These are phyloP conservation scores for Trinorchestia longiramus DNA, from an alignment of 1,140 invertebrate species.

Conservation along the genomic window DNA sequence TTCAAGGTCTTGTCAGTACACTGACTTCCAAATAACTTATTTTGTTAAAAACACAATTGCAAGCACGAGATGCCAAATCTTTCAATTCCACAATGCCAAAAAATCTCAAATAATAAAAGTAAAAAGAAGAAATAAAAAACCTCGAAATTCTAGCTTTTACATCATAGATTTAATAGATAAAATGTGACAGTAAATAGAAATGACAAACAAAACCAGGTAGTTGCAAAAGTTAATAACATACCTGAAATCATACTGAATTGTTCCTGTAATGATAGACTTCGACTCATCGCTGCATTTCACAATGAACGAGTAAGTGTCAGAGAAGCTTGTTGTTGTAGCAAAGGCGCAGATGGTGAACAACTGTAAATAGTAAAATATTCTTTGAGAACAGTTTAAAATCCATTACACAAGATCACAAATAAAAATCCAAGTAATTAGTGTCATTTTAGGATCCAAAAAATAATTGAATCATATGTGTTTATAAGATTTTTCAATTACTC, in stretches of 20 bases:
- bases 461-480: neutral
- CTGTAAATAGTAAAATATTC: constrained; percentile 63
- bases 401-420: neutral
- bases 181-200: neutral
- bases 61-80: too few species aligned
- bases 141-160: too few species aligned
- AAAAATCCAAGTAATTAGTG: neutral
- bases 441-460: neutral
- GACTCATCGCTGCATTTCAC: constrained; percentile 66
- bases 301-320: constrained; percentile 68
- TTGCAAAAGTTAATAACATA: constrained; percentile 60
- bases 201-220: neutral
- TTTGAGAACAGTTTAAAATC: neutral
- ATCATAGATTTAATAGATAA: too few species aligned
- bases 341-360: constrained; percentile 76
- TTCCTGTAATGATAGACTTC: constrained; percentile 57
- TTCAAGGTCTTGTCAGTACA: too few species aligned
- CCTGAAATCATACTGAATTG: constrained; percentile 71
- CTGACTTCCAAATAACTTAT: too few species aligned
- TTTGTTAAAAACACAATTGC: too few species aligned
- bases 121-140: too few species aligned
- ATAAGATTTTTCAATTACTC: neutral
- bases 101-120: too few species aligned
- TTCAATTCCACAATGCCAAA: too few species aligned
- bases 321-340: constrained; percentile 74